phyloP scores from a whole-genome alignment of 2,113 vertebrate genomes.

The Ariopsis seemanni region DNA sequence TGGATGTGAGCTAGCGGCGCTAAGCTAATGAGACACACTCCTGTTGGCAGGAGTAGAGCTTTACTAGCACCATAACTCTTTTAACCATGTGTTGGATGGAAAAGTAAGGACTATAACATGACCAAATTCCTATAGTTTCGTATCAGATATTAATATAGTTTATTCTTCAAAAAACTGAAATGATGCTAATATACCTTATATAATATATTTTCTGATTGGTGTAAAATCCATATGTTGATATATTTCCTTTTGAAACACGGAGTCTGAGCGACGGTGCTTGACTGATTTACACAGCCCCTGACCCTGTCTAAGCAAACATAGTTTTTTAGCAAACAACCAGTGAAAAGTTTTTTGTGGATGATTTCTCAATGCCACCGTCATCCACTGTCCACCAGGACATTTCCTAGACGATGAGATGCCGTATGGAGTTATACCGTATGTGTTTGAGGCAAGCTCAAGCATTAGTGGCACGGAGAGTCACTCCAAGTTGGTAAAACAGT shows the following conservation, averaged over 20 bases:
- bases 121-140: neutral
- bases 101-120: constrained; percentile 46
- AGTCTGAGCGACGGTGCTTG: neutral
- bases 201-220: neutral
- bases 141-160: neutral
- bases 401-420: neutral
- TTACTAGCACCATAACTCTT: constrained; percentile 1
- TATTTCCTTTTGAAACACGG: neutral
- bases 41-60: neutral
- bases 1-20: constrained; percentile 32
- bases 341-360: neutral
- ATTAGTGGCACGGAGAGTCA: no score
- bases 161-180: neutral
- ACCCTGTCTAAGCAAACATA: neutral
- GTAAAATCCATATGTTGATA: neutral
- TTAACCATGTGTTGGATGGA: neutral
- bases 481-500: neutral
- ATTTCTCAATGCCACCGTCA: neutral
- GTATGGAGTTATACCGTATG: neutral
- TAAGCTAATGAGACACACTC: constrained; percentile 42
- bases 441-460: neutral
- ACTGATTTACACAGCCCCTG: neutral
- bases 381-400: neutral
- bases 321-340: neutral
- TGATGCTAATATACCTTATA: neutral